Evolutionary conservation across 1,140 invertebrate genomes (phyloP), one percentile per base, ranked within the genome.

Genomic region (Zophobas atratus): DNA sequence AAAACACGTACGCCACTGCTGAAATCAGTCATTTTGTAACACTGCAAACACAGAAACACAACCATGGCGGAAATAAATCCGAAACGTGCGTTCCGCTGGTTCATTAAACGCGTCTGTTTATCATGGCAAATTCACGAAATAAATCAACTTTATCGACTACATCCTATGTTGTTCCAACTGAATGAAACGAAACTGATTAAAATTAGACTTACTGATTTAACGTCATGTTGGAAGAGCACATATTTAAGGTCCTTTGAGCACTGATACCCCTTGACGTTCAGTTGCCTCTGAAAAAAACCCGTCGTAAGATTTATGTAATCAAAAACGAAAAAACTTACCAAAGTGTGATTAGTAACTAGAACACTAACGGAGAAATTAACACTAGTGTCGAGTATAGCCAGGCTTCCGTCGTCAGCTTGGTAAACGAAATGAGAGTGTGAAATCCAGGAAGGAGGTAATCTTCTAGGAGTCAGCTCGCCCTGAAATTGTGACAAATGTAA

Each of bases 171-270:
- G 38, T 67, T 67, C n/a, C 39, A 33, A 43, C 38, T 67, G 38
- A 20, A 20, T 67, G 41, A 67, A 67, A 43, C 60, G 8, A 60
- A 75, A 60, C 48, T n/a, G 55, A 60, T 48, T 48, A 48, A 63
- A 63, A 70, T 36, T 49, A 78, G 6, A 90, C 91, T 90, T 89
- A 95, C 94, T 89, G 92, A 90, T 88, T 95, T 95, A 87, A 95
- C 93, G 89, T 94, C 94, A 89, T 95, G 94, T 88, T 93, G 92
- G 86, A 96, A 95, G 80, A 96, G 90, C 82, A 95, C 93, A 86
- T 92, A 95, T 84, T 92, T 93, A 80, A 95, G 89, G 88, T 95
- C 93, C 78, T 90, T 89, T 71, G 94, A 94, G 86, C 93, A 94
- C 86, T 95, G 90, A 88, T 94, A 96, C 77, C 93, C 93, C 83